phyloP scores from a whole-genome alignment of 2,888 invertebrate genomes.

The Polymixis flavicincta region DNA sequence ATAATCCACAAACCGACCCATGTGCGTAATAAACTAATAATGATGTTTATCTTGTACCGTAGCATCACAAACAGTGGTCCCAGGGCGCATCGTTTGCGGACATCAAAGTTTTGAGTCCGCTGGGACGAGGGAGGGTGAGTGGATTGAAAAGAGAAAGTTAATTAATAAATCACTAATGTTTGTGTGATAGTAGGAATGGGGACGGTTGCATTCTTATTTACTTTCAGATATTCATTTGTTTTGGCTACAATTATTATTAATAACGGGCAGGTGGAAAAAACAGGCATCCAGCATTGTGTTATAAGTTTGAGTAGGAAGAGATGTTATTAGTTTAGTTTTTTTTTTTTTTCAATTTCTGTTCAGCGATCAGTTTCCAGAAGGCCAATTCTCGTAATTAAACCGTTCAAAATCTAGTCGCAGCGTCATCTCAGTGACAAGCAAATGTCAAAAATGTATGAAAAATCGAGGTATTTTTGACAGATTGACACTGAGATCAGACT shows the following conservation, averaged over 20 bases:
- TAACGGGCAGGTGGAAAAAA: background rate
- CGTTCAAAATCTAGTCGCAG: too few species aligned
- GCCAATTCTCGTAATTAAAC: too few species aligned
- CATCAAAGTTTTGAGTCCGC: conserved; percentile 76
- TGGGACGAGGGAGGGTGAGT: conserved; percentile 60
- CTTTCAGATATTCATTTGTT: background rate
- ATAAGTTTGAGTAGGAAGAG: too few species aligned
- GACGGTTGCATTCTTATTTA: conserved; percentile 10
- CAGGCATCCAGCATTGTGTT: too few species aligned
- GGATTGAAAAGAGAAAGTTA: conserved; percentile 63
- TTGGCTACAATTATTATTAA: background rate
- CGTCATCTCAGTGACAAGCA: too few species aligned
- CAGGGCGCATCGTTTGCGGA: conserved; percentile 76
- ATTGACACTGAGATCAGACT: too few species aligned
- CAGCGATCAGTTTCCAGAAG: too few species aligned
- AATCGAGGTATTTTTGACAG: too few species aligned
- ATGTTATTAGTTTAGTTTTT: too few species aligned
- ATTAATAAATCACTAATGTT: conserved; percentile 63
- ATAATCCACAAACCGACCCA: conserved; percentile 53
- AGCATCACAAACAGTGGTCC: conserved; percentile 68
- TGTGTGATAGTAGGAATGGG: conserved; percentile 23
- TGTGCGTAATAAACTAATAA: conserved; percentile 85
- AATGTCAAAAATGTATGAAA: too few species aligned
- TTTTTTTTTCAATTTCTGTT: too few species aligned
- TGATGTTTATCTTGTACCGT: conserved; percentile 78